Percentiles rank a stretch among this genome's conserved stretches.
phyloP scores from a whole-genome alignment of 2,113 vertebrate genomes.

The Vicugna pacos region DNA sequence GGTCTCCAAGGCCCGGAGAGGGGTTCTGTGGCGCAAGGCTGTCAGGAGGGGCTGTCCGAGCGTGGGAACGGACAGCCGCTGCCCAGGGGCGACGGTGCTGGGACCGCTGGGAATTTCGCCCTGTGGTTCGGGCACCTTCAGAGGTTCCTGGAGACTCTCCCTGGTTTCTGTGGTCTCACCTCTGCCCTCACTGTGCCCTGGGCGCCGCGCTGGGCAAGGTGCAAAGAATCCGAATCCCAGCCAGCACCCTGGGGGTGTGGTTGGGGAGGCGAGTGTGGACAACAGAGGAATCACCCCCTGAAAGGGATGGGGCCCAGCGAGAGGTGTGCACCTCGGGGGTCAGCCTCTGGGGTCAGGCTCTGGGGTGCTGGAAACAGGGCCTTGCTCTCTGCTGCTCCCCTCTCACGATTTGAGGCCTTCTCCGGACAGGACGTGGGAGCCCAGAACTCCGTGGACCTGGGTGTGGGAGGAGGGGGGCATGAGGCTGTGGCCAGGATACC shows the following conservation, averaged over 20 bases:
- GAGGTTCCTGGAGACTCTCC: not conserved
- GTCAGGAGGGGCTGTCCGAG: not conserved
- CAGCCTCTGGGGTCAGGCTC: not conserved
- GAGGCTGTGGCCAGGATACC: not conserved
- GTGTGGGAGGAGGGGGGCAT: not conserved
- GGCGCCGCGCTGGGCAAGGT: not conserved
- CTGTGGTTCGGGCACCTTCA: accelerated
- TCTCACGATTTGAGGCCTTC: not conserved
- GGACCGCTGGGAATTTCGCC: no score
- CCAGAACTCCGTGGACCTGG: not conserved
- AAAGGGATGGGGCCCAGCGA: accelerated
- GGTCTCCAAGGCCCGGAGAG: no score
- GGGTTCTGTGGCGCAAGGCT: not conserved
- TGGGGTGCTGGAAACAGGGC: not conserved
- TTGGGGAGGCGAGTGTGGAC: not conserved
- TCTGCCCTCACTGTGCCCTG: no score
- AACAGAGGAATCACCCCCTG: not conserved
- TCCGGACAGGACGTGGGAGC: not conserved
- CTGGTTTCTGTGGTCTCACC: not conserved
- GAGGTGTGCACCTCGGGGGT: accelerated
- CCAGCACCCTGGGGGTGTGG: accelerated
- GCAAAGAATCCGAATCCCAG: not conserved
- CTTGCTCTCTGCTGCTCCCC: not conserved
- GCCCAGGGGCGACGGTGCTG: not conserved
- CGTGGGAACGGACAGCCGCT: no score